Percentiles rank a stretch among this genome's conserved stretches.
Conservation (phyloP, 2,113 vertebrate genomes). For the Melanerpes formicivorus region DNA sequence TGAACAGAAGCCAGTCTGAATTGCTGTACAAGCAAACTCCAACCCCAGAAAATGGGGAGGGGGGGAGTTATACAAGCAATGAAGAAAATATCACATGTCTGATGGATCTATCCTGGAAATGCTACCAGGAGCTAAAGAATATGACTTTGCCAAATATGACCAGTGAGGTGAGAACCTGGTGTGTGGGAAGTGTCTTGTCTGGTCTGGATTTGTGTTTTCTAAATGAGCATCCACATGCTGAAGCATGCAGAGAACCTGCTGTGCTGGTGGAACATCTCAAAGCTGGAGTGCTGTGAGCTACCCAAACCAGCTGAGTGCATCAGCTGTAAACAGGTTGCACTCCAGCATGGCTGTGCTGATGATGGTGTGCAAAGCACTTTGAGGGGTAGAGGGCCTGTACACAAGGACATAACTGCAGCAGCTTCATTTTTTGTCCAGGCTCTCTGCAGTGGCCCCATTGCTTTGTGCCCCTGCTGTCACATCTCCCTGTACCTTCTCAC, state of each 20-base stretch:
- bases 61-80: background rate
- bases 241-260: background rate
- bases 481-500: no score
- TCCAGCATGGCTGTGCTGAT: background rate
- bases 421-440: background rate
- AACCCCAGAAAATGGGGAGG: background rate
- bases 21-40: background rate
- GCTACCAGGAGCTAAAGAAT: background rate
- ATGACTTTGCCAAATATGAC: background rate
- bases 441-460: background rate
- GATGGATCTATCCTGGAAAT: background rate
- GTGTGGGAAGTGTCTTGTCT: background rate
- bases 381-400: background rate
- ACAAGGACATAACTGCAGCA: background rate
- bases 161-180: background rate
- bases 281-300: background rate
- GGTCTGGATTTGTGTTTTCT: background rate
- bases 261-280: background rate
- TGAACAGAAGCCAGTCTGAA: background rate
- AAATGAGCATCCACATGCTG: background rate
- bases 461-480: background rate
- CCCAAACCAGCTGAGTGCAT: background rate
- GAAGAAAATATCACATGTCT: background rate
- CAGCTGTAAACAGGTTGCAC: background rate
- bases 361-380: background rate